phyloP scores from a whole-genome alignment of 2,113 vertebrate genomes.

The Caracal caracal region DNA sequence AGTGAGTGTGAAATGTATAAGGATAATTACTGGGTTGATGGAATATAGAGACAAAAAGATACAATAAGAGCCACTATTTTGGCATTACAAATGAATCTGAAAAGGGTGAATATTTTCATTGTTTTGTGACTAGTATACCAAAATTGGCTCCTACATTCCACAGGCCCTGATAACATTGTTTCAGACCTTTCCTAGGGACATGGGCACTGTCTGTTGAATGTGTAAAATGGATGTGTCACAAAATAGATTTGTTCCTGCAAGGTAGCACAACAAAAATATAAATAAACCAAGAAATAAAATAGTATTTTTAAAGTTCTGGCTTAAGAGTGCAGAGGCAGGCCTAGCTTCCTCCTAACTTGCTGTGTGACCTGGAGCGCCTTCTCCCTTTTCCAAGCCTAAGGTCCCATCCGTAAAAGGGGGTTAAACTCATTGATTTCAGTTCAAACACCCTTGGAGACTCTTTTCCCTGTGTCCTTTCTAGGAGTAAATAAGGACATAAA shows the following conservation, averaged over 20 bases:
- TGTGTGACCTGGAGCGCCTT: background rate
- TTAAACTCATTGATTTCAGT: background rate
- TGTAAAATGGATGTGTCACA: background rate
- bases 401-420: background rate
- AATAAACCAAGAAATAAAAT: background rate
- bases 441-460: background rate
- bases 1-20: background rate
- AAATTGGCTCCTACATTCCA: background rate
- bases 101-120: constrained; percentile 1
- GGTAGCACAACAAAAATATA: background rate
- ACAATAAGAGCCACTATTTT: background rate
- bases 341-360: background rate
- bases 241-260: background rate
- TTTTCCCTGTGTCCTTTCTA: background rate
- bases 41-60: background rate
- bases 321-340: background rate
- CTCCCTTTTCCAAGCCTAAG: background rate
- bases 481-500: background rate
- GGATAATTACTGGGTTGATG: background rate
- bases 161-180: background rate
- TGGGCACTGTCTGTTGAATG: background rate
- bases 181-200: background rate
- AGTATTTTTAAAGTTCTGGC: background rate
- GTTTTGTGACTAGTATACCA: background rate
- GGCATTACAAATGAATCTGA: background rate